Conservation (phyloP, 1,140 invertebrate genomes). For the Dendrolimus punctatus region DNA sequence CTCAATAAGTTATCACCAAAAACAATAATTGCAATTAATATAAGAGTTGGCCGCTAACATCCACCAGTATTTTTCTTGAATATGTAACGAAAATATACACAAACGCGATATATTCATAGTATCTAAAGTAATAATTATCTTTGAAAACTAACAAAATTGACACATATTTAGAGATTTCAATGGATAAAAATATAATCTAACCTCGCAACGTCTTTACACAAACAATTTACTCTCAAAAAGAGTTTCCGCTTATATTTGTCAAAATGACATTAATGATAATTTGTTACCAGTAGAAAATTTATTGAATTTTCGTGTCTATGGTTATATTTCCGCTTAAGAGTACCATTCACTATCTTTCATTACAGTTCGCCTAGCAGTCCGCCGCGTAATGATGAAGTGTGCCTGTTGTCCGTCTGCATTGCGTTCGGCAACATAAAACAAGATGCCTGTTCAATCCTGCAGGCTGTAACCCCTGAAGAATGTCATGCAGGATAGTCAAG, state of each 20-base stretch:
- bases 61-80: conserved; percentile 1
- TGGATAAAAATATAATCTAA: conserved; percentile 49
- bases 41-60: conserved; percentile 8
- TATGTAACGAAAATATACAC: conserved; percentile 10
- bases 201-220: conserved; percentile 56
- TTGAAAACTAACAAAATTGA: not conserved
- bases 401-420: too few relatives aligned
- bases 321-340: not conserved
- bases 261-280: conserved; percentile 6
- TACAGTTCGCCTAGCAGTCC: too few relatives aligned
- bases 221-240: conserved; percentile 45
- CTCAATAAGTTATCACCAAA: conserved; percentile 8
- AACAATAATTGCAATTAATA: not conserved
- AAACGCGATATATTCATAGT: not conserved
- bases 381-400: too few relatives aligned
- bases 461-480: too few relatives aligned
- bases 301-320: not conserved
- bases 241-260: conserved; percentile 16
- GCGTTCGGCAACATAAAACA: too few relatives aligned
- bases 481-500: too few relatives aligned
- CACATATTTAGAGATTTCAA: conserved; percentile 26
- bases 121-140: conserved; percentile 1
- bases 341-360: too few relatives aligned
- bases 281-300: conserved; percentile 4
- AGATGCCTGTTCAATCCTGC: too few relatives aligned